Percentiles rank a stretch among this genome's conserved stretches.
Evolutionary conservation across 2,797 vertebrate species (phyloP).

Genomic region (Cichlasoma orientale): DNA sequence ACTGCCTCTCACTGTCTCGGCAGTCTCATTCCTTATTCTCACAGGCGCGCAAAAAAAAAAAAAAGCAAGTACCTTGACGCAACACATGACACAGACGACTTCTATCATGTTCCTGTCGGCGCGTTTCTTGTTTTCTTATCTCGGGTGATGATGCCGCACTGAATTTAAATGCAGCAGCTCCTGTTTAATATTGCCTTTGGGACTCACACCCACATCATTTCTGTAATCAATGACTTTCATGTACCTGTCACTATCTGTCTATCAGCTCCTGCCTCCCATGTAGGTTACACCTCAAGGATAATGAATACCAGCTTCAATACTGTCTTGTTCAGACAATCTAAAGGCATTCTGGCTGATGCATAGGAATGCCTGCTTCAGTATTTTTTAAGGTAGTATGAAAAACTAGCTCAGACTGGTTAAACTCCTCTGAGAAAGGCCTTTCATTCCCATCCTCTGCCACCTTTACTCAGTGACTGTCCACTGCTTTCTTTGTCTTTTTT

Average conservation of each 20-base stretch:
- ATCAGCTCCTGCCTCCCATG: conserved; percentile 51
- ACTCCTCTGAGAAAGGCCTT: neutral
- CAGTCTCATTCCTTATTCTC: conserved; percentile 13
- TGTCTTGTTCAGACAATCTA: conserved; percentile 2
- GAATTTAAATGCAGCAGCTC: conserved; percentile 47
- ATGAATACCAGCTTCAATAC: conserved; percentile 42
- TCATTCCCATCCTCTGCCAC: neutral
- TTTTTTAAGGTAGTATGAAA: neutral
- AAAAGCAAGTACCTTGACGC: conserved; percentile 28
- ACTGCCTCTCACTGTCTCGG: conserved; percentile 15
- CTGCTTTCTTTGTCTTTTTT: conserved; percentile 15
- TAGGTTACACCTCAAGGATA: conserved; percentile 42
- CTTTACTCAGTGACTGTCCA: neutral
- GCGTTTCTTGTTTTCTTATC: conserved; percentile 50
- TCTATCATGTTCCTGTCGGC: conserved; percentile 45
- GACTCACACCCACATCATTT: conserved; percentile 33
- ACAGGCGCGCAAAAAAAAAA: neutral
- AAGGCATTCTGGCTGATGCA: conserved; percentile 30
- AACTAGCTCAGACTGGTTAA: conserved; percentile 3
- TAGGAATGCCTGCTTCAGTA: conserved; percentile 27
- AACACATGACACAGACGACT: conserved; percentile 33
- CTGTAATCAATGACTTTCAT: conserved; percentile 66
- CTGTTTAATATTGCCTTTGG: conserved; percentile 51
- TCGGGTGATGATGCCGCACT: conserved; percentile 27
- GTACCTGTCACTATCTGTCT: conserved; percentile 61